phyloP scores from a whole-genome alignment of 2,888 invertebrate genomes.

The Dynastes hyllus region DNA sequence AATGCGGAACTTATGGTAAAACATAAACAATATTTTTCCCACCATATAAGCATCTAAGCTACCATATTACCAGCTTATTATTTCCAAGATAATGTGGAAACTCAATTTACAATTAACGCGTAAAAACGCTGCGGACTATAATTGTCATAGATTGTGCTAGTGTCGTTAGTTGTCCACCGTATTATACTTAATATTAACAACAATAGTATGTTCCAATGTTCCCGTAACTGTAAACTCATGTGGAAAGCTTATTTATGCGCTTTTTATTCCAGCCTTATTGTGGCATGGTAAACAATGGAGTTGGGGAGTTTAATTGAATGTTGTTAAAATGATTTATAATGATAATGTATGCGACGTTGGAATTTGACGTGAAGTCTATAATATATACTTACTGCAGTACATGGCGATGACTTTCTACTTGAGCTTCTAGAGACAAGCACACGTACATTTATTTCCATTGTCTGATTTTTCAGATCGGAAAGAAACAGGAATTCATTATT shows the following conservation, averaged over 20 bases:
- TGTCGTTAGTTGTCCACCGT: conserved; percentile 31
- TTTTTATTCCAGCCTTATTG: conserved; percentile 51
- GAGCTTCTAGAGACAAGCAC: conserved; percentile 11
- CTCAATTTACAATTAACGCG: conserved; percentile 36
- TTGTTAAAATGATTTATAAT: conserved; percentile 53
- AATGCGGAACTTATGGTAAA: not conserved
- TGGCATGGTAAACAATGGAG: conserved; percentile 49
- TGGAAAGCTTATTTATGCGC: conserved; percentile 46
- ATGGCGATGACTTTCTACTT: conserved; percentile 42
- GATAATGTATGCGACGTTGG: conserved; percentile 49
- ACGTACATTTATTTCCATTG: conserved; percentile 34
- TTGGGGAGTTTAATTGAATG: conserved; percentile 52
- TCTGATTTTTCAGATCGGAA: conserved; percentile 34
- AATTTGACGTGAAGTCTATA: conserved; percentile 49
- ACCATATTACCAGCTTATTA: not conserved
- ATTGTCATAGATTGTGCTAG: conserved; percentile 5
- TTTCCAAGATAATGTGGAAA: conserved; percentile 21
- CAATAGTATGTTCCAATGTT: conserved; percentile 27
- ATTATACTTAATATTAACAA: conserved; percentile 17
- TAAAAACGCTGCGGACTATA: conserved; percentile 25
- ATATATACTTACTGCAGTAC: conserved; percentile 26
- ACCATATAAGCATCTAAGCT: not conserved
- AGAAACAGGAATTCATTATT: conserved; percentile 7
- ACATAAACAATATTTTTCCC: not conserved
- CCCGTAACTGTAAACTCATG: conserved; percentile 47